phyloP scores from a whole-genome alignment of 2,797 vertebrate species.

The Zalophus californianus region DNA sequence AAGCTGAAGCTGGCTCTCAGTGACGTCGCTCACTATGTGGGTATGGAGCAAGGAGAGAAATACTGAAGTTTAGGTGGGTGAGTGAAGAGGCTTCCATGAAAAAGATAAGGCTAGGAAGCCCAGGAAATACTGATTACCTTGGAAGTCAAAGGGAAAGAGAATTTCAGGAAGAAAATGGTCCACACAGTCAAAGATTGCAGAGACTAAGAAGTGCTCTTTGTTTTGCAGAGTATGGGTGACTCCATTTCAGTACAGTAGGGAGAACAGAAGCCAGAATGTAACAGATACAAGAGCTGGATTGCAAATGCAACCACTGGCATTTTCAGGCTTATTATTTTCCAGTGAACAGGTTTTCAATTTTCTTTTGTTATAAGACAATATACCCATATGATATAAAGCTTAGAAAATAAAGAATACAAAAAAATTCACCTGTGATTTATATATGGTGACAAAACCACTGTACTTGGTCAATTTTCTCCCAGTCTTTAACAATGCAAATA shows the following conservation, averaged over 20 bases:
- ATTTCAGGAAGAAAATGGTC: not conserved
- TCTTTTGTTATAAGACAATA: not conserved
- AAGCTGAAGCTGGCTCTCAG: not conserved
- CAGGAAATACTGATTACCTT: not conserved
- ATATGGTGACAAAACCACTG: not conserved
- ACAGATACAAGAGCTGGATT: not conserved
- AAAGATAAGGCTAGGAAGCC: not conserved
- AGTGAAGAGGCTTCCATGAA: not conserved
- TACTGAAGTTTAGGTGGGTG: too few species aligned
- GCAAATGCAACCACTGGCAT: not conserved
- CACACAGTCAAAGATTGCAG: not conserved
- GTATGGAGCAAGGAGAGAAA: not conserved
- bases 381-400: not conserved
- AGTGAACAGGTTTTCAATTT: not conserved
- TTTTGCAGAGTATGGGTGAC: not conserved
- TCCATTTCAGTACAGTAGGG: not conserved
- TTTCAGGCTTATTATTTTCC: not conserved
- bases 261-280: not conserved
- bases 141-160: not conserved
- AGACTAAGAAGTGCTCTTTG: not conserved
- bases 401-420: constrained; percentile 11
- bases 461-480: not conserved
- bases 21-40: not conserved
- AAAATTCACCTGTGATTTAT: not conserved
- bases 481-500: not conserved